Evolutionary conservation across 2,797 vertebrate genomes (phyloP).

Genomic region (Remorina albescens): DNA sequence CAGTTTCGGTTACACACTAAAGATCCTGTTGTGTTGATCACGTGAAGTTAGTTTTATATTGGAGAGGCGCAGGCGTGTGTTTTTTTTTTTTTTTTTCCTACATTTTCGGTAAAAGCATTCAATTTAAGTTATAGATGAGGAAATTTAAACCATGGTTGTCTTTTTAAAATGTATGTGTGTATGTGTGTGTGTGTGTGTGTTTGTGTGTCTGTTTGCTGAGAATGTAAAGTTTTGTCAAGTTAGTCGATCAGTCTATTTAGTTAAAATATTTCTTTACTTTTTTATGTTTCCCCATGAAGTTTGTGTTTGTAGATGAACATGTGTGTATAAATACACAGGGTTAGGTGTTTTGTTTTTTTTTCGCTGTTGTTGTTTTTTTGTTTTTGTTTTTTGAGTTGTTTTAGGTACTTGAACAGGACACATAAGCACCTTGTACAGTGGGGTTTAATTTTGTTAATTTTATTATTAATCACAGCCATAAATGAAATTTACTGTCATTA

Average conservation of each 20-base stretch:
- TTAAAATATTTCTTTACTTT: not conserved
- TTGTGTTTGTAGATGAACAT: no score
- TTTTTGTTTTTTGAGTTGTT: not conserved
- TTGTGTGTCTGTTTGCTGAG: not conserved
- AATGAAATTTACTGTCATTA: no score
- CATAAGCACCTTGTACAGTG: not conserved
- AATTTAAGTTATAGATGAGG: not conserved
- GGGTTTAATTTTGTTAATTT: not conserved
- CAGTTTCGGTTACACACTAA: constrained; percentile 15
- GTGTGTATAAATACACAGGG: no score
- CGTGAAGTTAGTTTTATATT: constrained; percentile 44
- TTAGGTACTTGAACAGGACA: not conserved
- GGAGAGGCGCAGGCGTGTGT: not conserved
- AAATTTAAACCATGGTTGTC: not conserved
- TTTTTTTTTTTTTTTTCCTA: no score
- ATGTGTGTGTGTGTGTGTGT: no score
- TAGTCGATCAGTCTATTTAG: not conserved
- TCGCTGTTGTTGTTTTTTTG: not conserved
- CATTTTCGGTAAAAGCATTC: not conserved
- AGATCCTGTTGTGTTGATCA: not conserved
- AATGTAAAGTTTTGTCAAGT: not conserved
- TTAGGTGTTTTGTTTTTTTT: no score
- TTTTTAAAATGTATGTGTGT: no score
- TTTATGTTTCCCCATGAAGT: not conserved
- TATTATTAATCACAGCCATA: not conserved